A percentile compares a stretch with the other conserved stretches of the same genome.
Evolutionary conservation across 2,888 invertebrate genomes (phyloP).

Genomic region (Lasioglossum malachurum): DNA sequence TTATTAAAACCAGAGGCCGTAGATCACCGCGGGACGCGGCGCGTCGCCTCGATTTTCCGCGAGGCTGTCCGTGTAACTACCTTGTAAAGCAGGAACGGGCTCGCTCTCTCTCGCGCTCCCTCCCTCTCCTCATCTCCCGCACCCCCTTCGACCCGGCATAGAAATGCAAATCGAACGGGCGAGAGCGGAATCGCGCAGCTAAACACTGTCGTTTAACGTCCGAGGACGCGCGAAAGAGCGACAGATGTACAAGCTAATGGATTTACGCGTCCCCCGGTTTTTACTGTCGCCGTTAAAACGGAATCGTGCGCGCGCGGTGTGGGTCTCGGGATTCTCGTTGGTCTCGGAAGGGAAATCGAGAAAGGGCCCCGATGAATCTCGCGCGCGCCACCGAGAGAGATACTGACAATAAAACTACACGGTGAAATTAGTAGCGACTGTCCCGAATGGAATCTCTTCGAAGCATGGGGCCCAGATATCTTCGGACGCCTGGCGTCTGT

Average conservation of each 20-base stretch:
- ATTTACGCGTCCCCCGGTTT: conserved; percentile 37
- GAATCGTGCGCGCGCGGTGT: conserved; percentile 5
- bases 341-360: conserved; percentile 1
- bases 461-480: conserved; percentile 30
- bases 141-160: background rate
- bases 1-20: conserved; percentile 13
- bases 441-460: conserved; percentile 58
- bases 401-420: conserved; percentile 56
- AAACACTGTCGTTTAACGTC: conserved; percentile 7
- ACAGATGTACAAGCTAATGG: conserved; percentile 46
- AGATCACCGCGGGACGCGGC: conserved; percentile 4
- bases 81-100: conserved; percentile 14
- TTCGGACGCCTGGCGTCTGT: conserved; percentile 74
- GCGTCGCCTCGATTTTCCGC: conserved; percentile 13
- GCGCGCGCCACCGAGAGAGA: conserved; percentile 1
- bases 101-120: too few species aligned
- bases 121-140: background rate
- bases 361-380: background rate
- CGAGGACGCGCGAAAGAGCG: conserved; percentile 14
- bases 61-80: conserved; percentile 5
- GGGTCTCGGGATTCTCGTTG: background rate
- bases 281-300: conserved; percentile 13
- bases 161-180: conserved; percentile 16
- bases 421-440: conserved; percentile 64
- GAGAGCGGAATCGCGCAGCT: background rate